Conservation (phyloP, 2,797 vertebrate species). For the Salarias fasciatus region DNA sequence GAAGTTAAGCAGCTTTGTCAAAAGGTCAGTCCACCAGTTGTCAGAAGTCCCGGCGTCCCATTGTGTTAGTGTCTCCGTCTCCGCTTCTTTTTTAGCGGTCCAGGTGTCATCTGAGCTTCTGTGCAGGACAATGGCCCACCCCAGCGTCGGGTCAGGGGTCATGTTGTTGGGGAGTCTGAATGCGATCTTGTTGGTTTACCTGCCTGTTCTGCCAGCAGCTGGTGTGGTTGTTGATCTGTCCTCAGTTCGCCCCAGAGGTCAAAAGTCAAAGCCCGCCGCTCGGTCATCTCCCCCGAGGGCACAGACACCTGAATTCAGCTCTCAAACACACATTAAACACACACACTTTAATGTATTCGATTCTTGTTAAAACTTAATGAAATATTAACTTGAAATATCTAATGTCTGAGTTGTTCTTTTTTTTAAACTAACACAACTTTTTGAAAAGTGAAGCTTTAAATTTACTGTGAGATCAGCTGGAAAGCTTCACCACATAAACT, state of each 20-base stretch:
- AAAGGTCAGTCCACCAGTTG: conserved; percentile 7
- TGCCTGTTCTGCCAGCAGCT: conserved; percentile 50
- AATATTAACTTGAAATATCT: no score
- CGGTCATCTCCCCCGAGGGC: conserved; percentile 29
- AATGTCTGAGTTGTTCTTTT: no score
- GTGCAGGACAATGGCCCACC: conserved; percentile 13
- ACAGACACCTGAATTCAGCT: conserved; percentile 16
- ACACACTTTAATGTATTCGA: no score
- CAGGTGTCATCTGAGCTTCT: conserved; percentile 32
- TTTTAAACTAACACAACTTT: neutral
- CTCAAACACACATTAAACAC: neutral
- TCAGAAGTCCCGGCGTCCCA: neutral
- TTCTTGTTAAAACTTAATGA: no score
- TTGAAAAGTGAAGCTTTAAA: neutral
- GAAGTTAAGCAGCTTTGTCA: conserved; percentile 9
- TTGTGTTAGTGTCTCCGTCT: conserved; percentile 10
- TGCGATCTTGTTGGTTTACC: conserved; percentile 22
- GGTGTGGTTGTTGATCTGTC: conserved; percentile 49
- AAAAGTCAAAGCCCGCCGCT: conserved; percentile 23
- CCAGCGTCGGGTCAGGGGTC: conserved; percentile 50
- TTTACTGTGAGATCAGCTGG: neutral
- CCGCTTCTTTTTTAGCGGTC: conserved; percentile 20
- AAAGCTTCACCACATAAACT: neutral
- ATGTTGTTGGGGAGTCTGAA: conserved; percentile 26
- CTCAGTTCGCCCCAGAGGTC: conserved; percentile 28